Evolutionary conservation across 2,113 vertebrate genomes (phyloP).

Genomic region (Neodontobutis hainanensis): DNA sequence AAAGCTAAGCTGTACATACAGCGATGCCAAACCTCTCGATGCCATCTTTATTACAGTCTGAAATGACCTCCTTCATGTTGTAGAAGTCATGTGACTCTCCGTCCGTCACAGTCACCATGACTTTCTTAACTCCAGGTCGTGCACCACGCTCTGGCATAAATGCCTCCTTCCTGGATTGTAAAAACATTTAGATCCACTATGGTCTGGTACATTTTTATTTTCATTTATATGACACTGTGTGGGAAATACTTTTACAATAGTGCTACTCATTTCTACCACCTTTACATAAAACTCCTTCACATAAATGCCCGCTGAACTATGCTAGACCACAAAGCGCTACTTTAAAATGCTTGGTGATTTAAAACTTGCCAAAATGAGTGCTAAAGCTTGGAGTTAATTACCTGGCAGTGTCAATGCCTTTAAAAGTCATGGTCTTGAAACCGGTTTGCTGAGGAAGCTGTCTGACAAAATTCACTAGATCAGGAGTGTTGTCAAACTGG

Average conservation of each 20-base stretch:
- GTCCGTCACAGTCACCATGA: slow-evolving; percentile 98
- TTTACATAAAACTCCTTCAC: background rate
- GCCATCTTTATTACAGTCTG: slow-evolving; percentile 81
- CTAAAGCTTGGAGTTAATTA: slow-evolving; percentile 53
- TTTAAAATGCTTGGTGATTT: background rate
- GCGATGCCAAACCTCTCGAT: slow-evolving; percentile 95
- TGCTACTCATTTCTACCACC: too few species aligned
- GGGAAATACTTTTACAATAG: too few species aligned
- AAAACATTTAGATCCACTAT: background rate
- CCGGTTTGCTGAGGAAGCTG: slow-evolving; percentile 84
- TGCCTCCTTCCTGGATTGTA: slow-evolving; percentile 83
- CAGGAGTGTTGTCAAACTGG: slow-evolving; percentile 82
- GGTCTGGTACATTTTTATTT: too few species aligned
- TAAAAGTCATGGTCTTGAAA: slow-evolving; percentile 88
- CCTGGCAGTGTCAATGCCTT: slow-evolving; percentile 93
- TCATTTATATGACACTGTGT: too few species aligned
- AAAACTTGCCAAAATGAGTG: background rate
- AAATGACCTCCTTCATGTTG: slow-evolving; percentile 79
- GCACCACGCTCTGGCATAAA: slow-evolving; percentile 89
- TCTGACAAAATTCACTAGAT: slow-evolving; percentile 78
- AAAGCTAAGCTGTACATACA: slow-evolving; percentile 79
- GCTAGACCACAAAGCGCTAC: background rate
- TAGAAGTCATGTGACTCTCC: slow-evolving; percentile 93
- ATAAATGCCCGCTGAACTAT: background rate
- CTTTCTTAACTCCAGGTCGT: slow-evolving; percentile 89